Evolutionary conservation across 1,140 invertebrate species (phyloP).

Genomic region (Eumeta japonica): DNA sequence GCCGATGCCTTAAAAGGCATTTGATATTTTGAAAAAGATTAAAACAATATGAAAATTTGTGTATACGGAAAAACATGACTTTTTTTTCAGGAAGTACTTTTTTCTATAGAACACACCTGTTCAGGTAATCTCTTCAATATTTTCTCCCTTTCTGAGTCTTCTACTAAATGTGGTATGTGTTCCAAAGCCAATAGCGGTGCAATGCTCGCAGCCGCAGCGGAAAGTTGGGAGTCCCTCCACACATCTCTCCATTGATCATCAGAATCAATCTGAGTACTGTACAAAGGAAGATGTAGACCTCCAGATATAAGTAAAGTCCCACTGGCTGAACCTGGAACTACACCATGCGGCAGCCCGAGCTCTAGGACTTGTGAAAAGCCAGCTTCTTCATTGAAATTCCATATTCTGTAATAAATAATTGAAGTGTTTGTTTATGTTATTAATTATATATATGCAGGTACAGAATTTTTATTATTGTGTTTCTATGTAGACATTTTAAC

Average conservation of each 20-base stretch:
- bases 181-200: conserved; percentile 48
- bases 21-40: no score
- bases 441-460: background rate
- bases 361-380: conserved; percentile 67
- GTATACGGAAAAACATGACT: no score
- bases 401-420: conserved; percentile 51
- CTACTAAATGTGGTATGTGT: conserved; percentile 52
- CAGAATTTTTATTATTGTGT: no score
- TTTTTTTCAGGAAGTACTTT: no score
- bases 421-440: background rate
- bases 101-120: conserved; percentile 42
- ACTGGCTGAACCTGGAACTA: conserved; percentile 63
- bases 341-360: conserved; percentile 60
- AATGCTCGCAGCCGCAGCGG: conserved; percentile 38
- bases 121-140: conserved; percentile 55
- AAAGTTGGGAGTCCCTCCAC: conserved; percentile 41
- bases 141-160: conserved; percentile 42
- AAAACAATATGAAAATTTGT: no score
- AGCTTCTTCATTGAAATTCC: conserved; percentile 68
- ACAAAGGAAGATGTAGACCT: conserved; percentile 58
- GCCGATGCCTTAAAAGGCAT: no score
- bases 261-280: conserved; percentile 32
- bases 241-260: conserved; percentile 37
- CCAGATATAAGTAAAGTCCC: conserved; percentile 61
- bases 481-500: background rate